Evolutionary conservation across 35 echinoderm and acorn worm genomes (phyloP), one percentile per base, ranked within the genome.

Genomic region (Ophioderma brevispina): DNA sequence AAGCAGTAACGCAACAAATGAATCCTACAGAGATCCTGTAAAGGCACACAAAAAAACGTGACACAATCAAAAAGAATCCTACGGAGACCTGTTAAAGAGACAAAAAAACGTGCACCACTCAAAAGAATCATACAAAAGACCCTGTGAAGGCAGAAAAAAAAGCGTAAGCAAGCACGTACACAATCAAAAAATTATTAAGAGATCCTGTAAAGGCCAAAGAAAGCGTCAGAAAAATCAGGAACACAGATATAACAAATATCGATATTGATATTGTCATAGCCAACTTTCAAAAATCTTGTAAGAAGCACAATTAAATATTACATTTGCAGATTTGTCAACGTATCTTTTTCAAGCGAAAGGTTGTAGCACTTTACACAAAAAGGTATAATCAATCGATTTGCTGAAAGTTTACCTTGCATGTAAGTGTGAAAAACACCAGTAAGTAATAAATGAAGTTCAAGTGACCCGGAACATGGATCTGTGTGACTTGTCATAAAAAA

Each of bases 201-300:
- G n/a, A 25, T 70, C 59, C 59, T 70, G 59, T 15, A 70, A 70
- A 25, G 5, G 59, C 59, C 5, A 25, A 18, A 70, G 1, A 30
- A 18, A 25, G 28, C n/a, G n/a, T 30, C 15, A 70, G 28, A 70
- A 70, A 25, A 70, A 70, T 25, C n/a, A 8, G 15, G 28, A n/a
- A n/a, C n/a, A n/a, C n/a, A n/a, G n/a, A n/a, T n/a, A n/a, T n/a
- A n/a, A n/a, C n/a, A n/a, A n/a, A n/a, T n/a, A n/a, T n/a, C n/a
- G n/a, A 70, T 30, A 70, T 70, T 25, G n/a, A 70, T 70, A 70
- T 30, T 70, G 59, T 70, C 59, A 70, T 70, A 15, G 23, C 59
- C 28, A 70, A 70, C 59, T 70, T 70, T 70, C 59, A 70, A 18
- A 70, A 70, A 70, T 6, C 59, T 70, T 70, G 59, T 70, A 70